Evolutionary conservation across 2,888 invertebrate species (phyloP).

Genomic region (Portevinia maculata): DNA sequence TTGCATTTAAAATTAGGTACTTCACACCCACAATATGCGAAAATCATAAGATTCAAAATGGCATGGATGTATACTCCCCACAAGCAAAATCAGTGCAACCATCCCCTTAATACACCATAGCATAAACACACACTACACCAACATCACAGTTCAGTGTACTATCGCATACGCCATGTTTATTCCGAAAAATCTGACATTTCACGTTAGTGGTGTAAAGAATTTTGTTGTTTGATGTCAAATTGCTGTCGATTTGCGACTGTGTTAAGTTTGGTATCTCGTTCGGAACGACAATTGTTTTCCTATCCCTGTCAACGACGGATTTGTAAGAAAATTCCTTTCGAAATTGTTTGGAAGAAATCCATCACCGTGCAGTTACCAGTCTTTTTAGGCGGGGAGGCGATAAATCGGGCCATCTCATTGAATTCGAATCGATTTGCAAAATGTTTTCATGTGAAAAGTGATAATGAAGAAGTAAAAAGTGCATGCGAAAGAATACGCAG

Average conservation of each 20-base stretch:
- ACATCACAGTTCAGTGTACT: slow-evolving; percentile 38
- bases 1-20: no score
- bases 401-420: background rate
- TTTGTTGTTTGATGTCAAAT: slow-evolving; percentile 67
- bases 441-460: slow-evolving; percentile 43
- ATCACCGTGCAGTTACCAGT: slow-evolving; percentile 2
- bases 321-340: slow-evolving; percentile 9
- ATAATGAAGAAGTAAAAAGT: slow-evolving; percentile 23
- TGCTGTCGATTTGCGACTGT: slow-evolving; percentile 61
- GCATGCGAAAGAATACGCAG: slow-evolving; percentile 31
- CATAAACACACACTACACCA: slow-evolving; percentile 20
- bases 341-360: background rate
- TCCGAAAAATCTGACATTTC: slow-evolving; percentile 69
- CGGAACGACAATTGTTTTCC: slow-evolving; percentile 59
- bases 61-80: slow-evolving; percentile 5
- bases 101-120: slow-evolving; percentile 26
- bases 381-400: background rate
- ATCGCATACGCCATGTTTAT: slow-evolving; percentile 55
- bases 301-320: slow-evolving; percentile 43
- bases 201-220: slow-evolving; percentile 33
- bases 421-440: slow-evolving; percentile 58
- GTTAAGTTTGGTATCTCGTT: slow-evolving; percentile 60
- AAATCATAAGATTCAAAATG: background rate
- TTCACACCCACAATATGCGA: background rate
- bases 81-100: slow-evolving; percentile 11